Percentiles rank a stretch among this genome's conserved stretches.
Conservation (phyloP, 2,797 vertebrate genomes). For the Ciconia nigra region DNA sequence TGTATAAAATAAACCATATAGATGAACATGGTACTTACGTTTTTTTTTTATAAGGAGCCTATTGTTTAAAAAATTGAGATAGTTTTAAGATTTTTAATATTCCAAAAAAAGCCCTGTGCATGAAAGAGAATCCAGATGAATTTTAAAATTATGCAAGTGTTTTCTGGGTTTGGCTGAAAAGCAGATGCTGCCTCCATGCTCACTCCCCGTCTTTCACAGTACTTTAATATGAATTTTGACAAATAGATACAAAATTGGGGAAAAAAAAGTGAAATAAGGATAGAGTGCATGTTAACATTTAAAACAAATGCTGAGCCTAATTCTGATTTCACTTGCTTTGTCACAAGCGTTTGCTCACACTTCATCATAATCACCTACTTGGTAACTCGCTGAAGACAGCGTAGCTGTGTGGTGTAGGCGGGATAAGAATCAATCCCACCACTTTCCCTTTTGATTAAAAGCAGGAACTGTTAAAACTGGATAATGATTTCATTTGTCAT, state of each 20-base stretch:
- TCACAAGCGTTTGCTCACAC: not conserved
- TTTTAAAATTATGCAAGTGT: constrained; percentile 8
- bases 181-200: not conserved
- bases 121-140: constrained; percentile 20
- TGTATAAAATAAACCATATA: constrained; percentile 15
- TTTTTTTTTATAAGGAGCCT: not conserved
- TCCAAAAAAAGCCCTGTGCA: not conserved
- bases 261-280: not conserved
- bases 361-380: not conserved
- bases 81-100: not conserved
- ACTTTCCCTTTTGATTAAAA: not conserved
- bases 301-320: not conserved
- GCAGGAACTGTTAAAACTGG: not conserved
- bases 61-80: not conserved
- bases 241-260: not conserved
- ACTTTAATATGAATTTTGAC: not conserved
- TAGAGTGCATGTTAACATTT: not conserved
- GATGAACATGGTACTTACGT: not conserved
- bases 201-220: not conserved
- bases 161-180: constrained; percentile 13
- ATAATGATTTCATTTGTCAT: not conserved
- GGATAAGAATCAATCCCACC: not conserved
- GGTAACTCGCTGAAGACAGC: not conserved
- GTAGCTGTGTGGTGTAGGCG: not conserved
- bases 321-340: not conserved